Base-by-base conservation (phyloP, 2,113 vertebrate genomes). In the Nesoenas mayeri region DNA sequence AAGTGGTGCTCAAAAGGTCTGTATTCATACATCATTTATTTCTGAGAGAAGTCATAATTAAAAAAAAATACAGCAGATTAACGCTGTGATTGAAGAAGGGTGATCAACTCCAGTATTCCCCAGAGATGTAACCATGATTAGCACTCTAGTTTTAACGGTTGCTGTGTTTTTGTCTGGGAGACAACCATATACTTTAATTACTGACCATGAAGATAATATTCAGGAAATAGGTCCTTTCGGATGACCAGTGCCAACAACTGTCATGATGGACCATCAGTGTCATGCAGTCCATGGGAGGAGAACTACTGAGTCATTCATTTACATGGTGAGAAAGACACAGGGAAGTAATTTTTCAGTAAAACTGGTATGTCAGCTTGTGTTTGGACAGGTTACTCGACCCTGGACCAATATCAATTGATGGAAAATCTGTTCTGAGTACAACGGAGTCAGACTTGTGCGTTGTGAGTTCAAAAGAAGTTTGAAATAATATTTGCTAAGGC, bases 401-500 rank as follows among this genome's bases (percentile, higher is more conserved):
- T 56, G 26, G 22, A 48, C 32, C 21, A 40, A 7, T 38, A 62
- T 19, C 19, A 40, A 29, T 3, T 2, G 8, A 32, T 13, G 10
- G 6, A 85, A 78, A 84, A 78, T 1, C 56, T 66, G 34, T 21
- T 83, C 25, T 47, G 58, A 79, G 26, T 36, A 32, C 47, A 17
- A 32, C 29, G 60, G 66, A 60, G n/a, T 79, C 48, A 64, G 10
- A 78, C 31, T 47, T 21, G 20, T 4, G 2, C 28, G 36, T 36
- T 25, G 12, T n/a, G 42, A 66, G 60, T 62, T 95, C 50, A 83
- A 91, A 88, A 40, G 20, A 88, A 78, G 29, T 86, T 80, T 92
- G 77, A 94, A 91, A 96, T 71, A 95, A 92, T 92, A 91, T 97
- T 95, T 97, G 72, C 75, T 83, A 47, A 92, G 48, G 40, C 44